These are phyloP conservation scores for Dione vanillae DNA, from an alignment of 2,888 invertebrate species.

Conservation along the genomic window DNA sequence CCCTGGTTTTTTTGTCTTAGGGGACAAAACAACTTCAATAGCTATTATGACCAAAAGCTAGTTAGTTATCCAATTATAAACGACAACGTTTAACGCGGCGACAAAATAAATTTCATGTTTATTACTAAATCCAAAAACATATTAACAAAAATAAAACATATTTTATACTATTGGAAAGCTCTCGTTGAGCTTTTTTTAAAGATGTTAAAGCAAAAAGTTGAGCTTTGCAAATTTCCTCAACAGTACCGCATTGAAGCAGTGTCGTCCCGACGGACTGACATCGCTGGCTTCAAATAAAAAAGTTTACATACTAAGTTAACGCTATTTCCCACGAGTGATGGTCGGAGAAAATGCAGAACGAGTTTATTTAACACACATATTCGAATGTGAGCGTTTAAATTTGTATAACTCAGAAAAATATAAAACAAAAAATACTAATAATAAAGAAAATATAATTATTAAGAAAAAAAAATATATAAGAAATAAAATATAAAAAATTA, in stretches of 20 bases:
- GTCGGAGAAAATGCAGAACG: not conserved
- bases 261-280: constrained; percentile 8
- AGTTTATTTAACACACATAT: not conserved
- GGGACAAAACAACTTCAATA: too few species aligned
- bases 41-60: too few species aligned
- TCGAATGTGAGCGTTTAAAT: not conserved
- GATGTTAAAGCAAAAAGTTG: constrained; percentile 9
- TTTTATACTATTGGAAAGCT: not conserved
- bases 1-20: too few species aligned
- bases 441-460: too few species aligned
- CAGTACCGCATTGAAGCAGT: not conserved
- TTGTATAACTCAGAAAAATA: too few species aligned
- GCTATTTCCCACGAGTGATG: constrained; percentile 12
- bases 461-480: too few species aligned
- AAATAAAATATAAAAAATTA: too few species aligned
- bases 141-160: not conserved
- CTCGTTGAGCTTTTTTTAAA: not conserved
- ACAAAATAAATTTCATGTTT: not conserved
- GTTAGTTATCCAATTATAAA: too few species aligned
- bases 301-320: constrained; percentile 8
- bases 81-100: too few species aligned
- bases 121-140: not conserved
- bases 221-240: not conserved
- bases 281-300: constrained; percentile 10
- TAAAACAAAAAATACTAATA: too few species aligned